Percentiles rank a stretch among this genome's conserved stretches.
Evolutionary conservation across 2,113 vertebrate genomes (phyloP).

Genomic region (Alligator sinensis): DNA sequence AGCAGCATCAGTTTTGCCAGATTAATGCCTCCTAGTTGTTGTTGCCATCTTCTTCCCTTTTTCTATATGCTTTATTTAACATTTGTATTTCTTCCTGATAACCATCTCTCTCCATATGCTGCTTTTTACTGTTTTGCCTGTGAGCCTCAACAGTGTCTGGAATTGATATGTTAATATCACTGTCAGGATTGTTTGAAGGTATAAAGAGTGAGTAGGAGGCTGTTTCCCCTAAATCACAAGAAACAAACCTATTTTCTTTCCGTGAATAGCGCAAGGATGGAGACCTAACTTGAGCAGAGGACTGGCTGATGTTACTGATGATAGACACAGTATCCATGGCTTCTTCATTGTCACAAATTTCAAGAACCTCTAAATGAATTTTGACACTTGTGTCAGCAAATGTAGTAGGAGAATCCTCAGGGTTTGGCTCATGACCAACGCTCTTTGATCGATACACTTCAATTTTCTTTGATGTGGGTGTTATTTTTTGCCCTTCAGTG

Average conservation of each 20-base stretch:
- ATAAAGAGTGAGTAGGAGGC: conserved; percentile 96
- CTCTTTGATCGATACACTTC: conserved; percentile 98
- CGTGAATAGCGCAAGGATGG: conserved; percentile 94
- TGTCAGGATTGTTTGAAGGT: conserved; percentile 86
- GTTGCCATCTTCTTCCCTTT: conserved; percentile 76
- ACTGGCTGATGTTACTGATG: conserved; percentile 97
- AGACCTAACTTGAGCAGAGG: conserved; percentile 91
- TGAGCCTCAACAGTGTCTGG: conserved; percentile 98
- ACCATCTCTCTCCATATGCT: conserved; percentile 83
- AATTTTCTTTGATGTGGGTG: conserved; percentile 88
- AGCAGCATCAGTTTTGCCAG: not conserved
- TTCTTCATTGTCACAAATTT: conserved; percentile 95
- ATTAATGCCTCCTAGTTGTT: not conserved
- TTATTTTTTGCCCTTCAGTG: conserved; percentile 91
- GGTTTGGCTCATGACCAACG: conserved; percentile 92
- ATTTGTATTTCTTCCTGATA: conserved; percentile 96
- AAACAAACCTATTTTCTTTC: conserved; percentile 95
- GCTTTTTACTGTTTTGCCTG: conserved; percentile 89
- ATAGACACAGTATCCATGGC: conserved; percentile 98
- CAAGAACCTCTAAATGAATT: conserved; percentile 96
- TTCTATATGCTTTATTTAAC: conserved; percentile 92
- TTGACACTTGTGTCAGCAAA: conserved; percentile 93
- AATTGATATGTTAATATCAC: conserved; percentile 94
- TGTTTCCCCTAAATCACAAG: conserved; percentile 92
- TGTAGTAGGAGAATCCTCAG: conserved; percentile 78